These are phyloP conservation scores for Drosophila algonquin DNA, from an alignment of 2,888 invertebrate species.

Conservation along the genomic window DNA sequence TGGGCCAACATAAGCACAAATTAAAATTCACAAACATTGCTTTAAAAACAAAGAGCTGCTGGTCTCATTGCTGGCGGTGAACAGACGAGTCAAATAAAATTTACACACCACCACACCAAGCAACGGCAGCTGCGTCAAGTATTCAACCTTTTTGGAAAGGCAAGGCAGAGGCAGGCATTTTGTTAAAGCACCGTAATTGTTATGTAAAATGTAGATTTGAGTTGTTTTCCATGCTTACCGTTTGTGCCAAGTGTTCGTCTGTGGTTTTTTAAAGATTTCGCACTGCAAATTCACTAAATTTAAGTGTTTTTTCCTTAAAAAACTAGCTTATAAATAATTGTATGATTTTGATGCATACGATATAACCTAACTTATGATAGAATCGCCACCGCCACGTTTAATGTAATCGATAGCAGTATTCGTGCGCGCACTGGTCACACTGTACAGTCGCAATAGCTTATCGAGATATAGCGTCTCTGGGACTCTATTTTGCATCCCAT, in stretches of 20 bases:
- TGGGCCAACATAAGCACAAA: conserved; percentile 11
- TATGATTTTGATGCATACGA: conserved; percentile 84
- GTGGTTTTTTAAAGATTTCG: conserved; percentile 82
- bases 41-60: conserved; percentile 16
- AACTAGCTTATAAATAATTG: conserved; percentile 85
- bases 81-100: conserved; percentile 15
- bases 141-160: conserved; percentile 65
- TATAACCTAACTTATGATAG: conserved; percentile 85
- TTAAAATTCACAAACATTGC: conserved; percentile 10
- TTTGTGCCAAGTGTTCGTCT: conserved; percentile 83
- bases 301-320: conserved; percentile 84
- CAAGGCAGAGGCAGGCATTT: conserved; percentile 51
- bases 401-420: conserved; percentile 39
- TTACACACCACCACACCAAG: conserved; percentile 42
- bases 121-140: conserved; percentile 70
- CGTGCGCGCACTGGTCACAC: conserved; percentile 10
- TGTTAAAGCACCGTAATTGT: conserved; percentile 64
- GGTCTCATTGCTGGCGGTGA: background rate
- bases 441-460: background rate
- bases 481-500: background rate
- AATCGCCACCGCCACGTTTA: conserved; percentile 78
- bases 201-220: conserved; percentile 69
- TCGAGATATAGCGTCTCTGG: background rate
- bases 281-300: conserved; percentile 84
- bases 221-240: conserved; percentile 80